Base-by-base conservation (phyloP, 2,888 invertebrate species). In the Dicranocentrus wangi region DNA sequence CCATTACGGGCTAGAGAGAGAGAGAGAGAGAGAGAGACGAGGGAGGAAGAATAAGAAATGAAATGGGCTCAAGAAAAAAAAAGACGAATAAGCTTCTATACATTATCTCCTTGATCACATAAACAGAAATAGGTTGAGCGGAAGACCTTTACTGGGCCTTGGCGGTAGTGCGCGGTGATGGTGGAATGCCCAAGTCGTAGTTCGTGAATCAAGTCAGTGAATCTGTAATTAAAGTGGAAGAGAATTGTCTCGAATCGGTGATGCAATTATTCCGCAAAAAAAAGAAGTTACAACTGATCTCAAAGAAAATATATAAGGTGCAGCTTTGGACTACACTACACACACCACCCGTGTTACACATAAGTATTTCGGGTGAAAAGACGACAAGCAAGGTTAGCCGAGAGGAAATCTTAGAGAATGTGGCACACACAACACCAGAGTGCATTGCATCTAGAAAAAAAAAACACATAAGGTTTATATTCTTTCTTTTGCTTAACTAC, bases 201-300 rank as follows among this genome's bases (percentile, higher is more conserved):
- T 43, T 23, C 69, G 68, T 68, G 77, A 77, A 77, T 77, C 39
- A 63, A 51, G 70, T 53, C 42, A 70, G 77, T n/a, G n/a, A 77
- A 47, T 70, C 39, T 63, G 63, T 77, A 70, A 77, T 77, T 77
- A 77, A 77, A 77, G 63, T 70, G 32, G 63, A 69, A 63, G n/a
- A n/a, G 77, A 77, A 77, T 77, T 70, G 77, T 63, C 63, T 60
- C 10, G 55, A 55, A 21, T 55, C 51, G 61, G 58, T n/a, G 69
- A 77, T 55, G 53, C 77, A 77, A 77, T 77, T 77, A 77, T 77
- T 70, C 70, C 70, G 63, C 63, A 70, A 63, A 77, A 47, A 10
- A 32, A 10, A 32, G 10, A 10, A 76, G 63, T 70, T n/a, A n/a
- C n/a, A n/a, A n/a, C n/a, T n/a, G n/a, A n/a, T n/a, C n/a, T n/a